Base-by-base conservation (phyloP, 2,888 invertebrate species). In the Dorcus hopei region DNA sequence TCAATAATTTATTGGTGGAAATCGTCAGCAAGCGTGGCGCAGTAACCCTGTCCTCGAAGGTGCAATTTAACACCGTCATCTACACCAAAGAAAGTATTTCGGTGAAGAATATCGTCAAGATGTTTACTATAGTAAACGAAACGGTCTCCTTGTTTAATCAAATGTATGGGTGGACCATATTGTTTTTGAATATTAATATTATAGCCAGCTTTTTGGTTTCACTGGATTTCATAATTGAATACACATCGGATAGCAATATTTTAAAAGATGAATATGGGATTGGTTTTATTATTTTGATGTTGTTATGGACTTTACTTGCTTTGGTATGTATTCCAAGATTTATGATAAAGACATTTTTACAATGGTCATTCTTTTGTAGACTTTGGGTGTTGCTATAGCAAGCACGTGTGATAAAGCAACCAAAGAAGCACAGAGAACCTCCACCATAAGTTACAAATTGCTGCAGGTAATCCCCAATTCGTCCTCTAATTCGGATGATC, bases 191-290 rank as follows among this genome's bases (percentile, higher is more conserved):
- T 26, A 58, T 53, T n/a, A 49, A 41, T 9, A 54, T 53, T 16
- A 54, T 49, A 19, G 49, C 41, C 5, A 54, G 23, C 9, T 23
- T 59, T n/a, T 40, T 59, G 19, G 11, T 59, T 6, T 59, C 51
- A 16, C 33, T 54, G 8, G 55, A 54, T 41, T 55, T 55, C 50
- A 59, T 59, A 11, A 59, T 59, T 38, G 51, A 55, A 26, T 59
- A 39, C 38, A 49, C 43, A 26, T 51, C 51, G 3, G 47, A 59
- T 3, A 51, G 26, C 7, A 55, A 55, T 11, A 26, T 40, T 6
- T 48, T 59, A 23, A 59, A 19, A 38, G 58, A 53, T 9, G 38
- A 42, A 16, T 41, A 49, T 40, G 53, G 53, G n/a, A 9, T 49
- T 2, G 9, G 26, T 4, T 53, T 58, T n/a, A 49, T 58, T 2